Base-by-base conservation (phyloP, 2,797 vertebrate genomes). In the Microctenopoma stevenorrisi region DNA sequence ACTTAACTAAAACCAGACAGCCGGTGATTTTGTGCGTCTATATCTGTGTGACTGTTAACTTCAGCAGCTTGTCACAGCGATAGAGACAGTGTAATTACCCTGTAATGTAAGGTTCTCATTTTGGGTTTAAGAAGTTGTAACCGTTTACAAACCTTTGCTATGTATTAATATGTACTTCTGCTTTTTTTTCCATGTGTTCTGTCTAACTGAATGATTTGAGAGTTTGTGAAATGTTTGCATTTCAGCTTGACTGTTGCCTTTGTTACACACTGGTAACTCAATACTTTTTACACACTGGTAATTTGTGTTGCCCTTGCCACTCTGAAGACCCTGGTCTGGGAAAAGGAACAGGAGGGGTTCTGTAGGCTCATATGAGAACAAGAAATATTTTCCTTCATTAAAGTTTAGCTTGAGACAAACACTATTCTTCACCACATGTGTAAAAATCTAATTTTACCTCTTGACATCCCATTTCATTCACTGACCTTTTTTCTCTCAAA, bases 41-140 rank as follows among this genome's bases (percentile, higher is more conserved):
- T 42, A 2, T 28, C 1, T 38, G 47, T 30, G 47, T 40, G 35
- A 74, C 64, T 76, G 76, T 86, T 35, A 42, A 40, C 64, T 60
- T 43, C 10, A 43, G 77, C 86, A 86, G 86, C 75, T 81, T 85
- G 87, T 89, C 86, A 81, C 62, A 84, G 72, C 52, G 43, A 63
- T 22, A 53, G 61, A 72, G 86, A 89, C 54, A 16, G 54, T 64
- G 75, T 90, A 90, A 92, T 90, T 89, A 85, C 78, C 76, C 71
- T 68, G 65, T 76, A 83, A 79, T 72, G 74, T 54, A 69, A 83
- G 67, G 43, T 79, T 64, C 75, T 75, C 54, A 60, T 69, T 80
- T 82, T 54, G 64, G 56, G 68, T 56, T 72, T 48, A 55, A 49
- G 51, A 68, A 51, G 48, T 47, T n/a, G 42, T 14, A 64, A 28